Base-by-base conservation (phyloP, 2,888 invertebrate genomes). In the Blomia tropicalis region DNA sequence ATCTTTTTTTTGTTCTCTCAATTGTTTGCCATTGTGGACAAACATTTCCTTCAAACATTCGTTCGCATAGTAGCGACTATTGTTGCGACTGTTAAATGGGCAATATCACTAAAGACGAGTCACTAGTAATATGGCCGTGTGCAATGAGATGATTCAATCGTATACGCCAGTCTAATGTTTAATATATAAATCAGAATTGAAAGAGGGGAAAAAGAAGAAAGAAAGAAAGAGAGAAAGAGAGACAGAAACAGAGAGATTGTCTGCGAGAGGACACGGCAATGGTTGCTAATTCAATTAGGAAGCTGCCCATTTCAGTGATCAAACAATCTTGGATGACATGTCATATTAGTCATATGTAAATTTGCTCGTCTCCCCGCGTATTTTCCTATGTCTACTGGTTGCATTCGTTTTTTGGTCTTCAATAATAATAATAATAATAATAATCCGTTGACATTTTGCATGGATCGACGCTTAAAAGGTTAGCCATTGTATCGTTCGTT, bases 11-110 rank as follows among this genome's bases (percentile, higher is more conserved):
- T n/a, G 7, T 47, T 47, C 22, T 47, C 7, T 19, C 22, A 7
- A 47, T 47, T 47, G 51, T 47, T 47, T 47, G 51, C 51, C 27
- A 11, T 47, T 47, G 51, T 47, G 51, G 51, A 47, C 22, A 47
- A 47, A 47, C 51, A 47, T 47, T 47, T 47, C 51, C 51, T 41
- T n/a, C n/a, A 17, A n/a, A n/a, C n/a, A 14, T 41, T 41, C n/a
- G 41, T 14, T n/a, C 41, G 41, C n/a, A 41, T 41, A 17, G 41
- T 41, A 14, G 14, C 14, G 14, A 17, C 41, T 41, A 17, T n/a
- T 41, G 41, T n/a, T n/a, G 41, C 41, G 41, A n/a, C 41, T 41
- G 41, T 41, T n/a, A 17, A 41, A 41, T n/a, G 41, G n/a, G 41
- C 41, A 41, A 41, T 41, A 41, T 41, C n/a, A 41, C 41, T 17